phyloP scores from a whole-genome alignment of 2,888 invertebrate genomes.

The Nymphalis urticae region DNA sequence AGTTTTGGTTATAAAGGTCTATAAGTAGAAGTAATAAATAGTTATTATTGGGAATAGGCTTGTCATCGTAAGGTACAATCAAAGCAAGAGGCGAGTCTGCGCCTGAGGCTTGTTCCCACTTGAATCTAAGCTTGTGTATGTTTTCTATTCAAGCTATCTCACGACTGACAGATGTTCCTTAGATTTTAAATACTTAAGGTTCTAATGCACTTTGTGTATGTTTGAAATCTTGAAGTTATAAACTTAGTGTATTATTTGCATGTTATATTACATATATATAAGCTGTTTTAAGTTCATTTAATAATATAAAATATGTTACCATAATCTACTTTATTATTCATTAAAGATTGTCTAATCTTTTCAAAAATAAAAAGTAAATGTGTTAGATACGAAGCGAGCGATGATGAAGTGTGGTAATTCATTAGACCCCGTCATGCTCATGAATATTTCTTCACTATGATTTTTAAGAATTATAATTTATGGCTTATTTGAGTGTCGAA shows the following conservation, averaged over 20 bases:
- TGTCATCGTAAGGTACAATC: constrained; percentile 80
- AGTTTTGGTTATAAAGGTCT: constrained; percentile 35
- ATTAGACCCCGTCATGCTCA: constrained; percentile 29
- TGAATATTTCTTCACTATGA: constrained; percentile 52
- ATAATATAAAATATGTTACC: no score
- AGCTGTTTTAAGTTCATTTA: background rate
- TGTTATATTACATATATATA: background rate
- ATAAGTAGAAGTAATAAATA: constrained; percentile 67
- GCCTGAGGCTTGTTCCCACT: constrained; percentile 72
- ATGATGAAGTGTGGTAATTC: constrained; percentile 30
- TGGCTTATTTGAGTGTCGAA: constrained; percentile 75
- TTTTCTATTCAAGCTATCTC: constrained; percentile 42
- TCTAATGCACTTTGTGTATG: background rate
- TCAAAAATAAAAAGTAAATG: constrained; percentile 22
- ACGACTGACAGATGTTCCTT: constrained; percentile 35
- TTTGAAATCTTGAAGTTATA: constrained; percentile 1
- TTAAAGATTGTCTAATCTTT: background rate
- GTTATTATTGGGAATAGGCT: constrained; percentile 72
- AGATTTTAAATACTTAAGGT: constrained; percentile 13
- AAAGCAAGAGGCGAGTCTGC: constrained; percentile 59
- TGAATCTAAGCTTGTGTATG: constrained; percentile 50
- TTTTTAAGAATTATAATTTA: constrained; percentile 78
- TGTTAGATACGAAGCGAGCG: constrained; percentile 25
- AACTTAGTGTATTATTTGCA: background rate
- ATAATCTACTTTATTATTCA: no score